Evolutionary conservation across 2,797 vertebrate genomes (phyloP).

Genomic region (Microctenopoma lineatum): DNA sequence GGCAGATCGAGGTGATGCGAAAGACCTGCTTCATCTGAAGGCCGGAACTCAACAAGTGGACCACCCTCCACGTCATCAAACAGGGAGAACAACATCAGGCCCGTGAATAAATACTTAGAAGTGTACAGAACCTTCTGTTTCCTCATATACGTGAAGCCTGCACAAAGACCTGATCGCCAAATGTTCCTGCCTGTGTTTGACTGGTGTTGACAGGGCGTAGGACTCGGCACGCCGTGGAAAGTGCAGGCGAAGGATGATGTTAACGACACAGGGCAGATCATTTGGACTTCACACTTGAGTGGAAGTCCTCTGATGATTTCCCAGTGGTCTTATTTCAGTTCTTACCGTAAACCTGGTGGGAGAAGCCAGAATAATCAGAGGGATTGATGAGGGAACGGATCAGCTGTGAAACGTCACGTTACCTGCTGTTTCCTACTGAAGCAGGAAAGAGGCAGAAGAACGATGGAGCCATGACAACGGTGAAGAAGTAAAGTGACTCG

Average conservation of each 20-base stretch:
- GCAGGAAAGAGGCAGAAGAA: too few relatives aligned
- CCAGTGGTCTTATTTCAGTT: conserved; percentile 29
- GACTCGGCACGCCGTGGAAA: conserved; percentile 39
- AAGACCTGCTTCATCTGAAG: conserved; percentile 19
- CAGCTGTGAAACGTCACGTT: too few relatives aligned
- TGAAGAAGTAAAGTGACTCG: too few relatives aligned
- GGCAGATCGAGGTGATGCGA: neutral
- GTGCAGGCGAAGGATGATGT: neutral
- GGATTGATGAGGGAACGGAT: neutral
- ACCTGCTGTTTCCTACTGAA: neutral
- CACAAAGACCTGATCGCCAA: neutral
- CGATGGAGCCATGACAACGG: too few relatives aligned
- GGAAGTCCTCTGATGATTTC: conserved; percentile 3
- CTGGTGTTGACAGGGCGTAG: conserved; percentile 11
- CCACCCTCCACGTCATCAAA: too few relatives aligned
- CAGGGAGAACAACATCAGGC: too few relatives aligned
- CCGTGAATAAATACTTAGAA: too few relatives aligned
- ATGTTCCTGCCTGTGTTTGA: neutral
- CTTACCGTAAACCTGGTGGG: conserved; percentile 13
- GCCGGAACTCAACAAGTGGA: conserved; percentile 13
- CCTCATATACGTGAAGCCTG: too few relatives aligned
- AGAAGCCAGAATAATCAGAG: conserved; percentile 11
- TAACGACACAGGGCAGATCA: conserved; percentile 10
- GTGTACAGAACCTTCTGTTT: too few relatives aligned
- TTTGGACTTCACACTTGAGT: conserved; percentile 25